A percentile compares a stretch with the other conserved stretches of the same genome.
Conservation (phyloP, 2,113 vertebrate species). For the Aspiorhynchus laticeps region DNA sequence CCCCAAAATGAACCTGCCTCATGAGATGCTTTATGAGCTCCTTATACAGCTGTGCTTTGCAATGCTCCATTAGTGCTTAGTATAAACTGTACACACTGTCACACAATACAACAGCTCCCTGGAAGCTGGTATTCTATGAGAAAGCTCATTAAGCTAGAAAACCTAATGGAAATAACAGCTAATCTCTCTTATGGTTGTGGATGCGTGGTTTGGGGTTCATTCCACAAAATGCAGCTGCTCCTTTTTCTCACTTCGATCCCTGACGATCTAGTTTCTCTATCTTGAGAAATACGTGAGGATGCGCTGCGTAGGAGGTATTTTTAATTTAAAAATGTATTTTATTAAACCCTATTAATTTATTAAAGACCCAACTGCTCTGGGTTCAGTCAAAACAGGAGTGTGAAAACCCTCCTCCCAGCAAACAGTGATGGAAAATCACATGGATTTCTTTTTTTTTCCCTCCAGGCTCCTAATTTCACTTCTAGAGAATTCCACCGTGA, state of each 20-base stretch:
- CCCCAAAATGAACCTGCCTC: conserved; percentile 41
- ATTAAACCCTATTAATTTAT: conserved; percentile 4
- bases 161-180: conserved; percentile 24
- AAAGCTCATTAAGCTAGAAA: conserved; percentile 30
- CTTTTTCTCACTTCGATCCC: not conserved
- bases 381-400: conserved; percentile 7
- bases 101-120: conserved; percentile 29
- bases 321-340: too few relatives aligned
- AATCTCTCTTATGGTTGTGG: conserved; percentile 9
- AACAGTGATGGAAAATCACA: conserved; percentile 1
- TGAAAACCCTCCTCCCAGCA: not conserved
- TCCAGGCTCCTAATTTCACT: conserved; percentile 49
- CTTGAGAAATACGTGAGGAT: not conserved
- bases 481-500: conserved; percentile 59
- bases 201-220: conserved; percentile 18
- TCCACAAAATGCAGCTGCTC: conserved; percentile 23
- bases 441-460: conserved; percentile 34
- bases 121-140: conserved; percentile 29
- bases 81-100: conserved; percentile 42
- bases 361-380: not conserved
- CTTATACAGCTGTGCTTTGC: conserved; percentile 18
- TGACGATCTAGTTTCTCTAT: not conserved
- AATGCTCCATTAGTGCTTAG: conserved; percentile 34
- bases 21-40: conserved; percentile 26
- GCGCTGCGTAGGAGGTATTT: not conserved